phyloP scores from a whole-genome alignment of 1,140 invertebrate species.

The Akabosia matsudoensis region DNA sequence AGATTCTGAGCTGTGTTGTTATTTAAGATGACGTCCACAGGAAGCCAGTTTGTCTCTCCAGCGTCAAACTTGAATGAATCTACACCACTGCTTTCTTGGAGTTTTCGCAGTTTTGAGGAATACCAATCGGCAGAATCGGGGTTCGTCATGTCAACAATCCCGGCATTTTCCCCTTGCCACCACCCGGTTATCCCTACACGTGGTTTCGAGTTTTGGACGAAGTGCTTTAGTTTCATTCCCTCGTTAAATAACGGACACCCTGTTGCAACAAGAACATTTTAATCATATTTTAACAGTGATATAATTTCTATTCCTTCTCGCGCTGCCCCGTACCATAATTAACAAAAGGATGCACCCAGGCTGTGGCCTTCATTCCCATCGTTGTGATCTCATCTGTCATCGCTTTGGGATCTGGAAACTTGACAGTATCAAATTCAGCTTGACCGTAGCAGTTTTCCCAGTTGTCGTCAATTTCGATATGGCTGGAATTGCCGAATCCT shows the following conservation, averaged over 20 bases:
- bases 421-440: slow-evolving; percentile 52
- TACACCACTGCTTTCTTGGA: slow-evolving; percentile 65
- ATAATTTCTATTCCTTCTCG: too few relatives aligned
- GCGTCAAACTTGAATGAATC: slow-evolving; percentile 92
- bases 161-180: slow-evolving; percentile 76
- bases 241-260: neutral
- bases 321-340: slow-evolving; percentile 55
- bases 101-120: slow-evolving; percentile 57
- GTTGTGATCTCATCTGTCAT: slow-evolving; percentile 58
- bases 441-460: slow-evolving; percentile 57
- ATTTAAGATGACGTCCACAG: slow-evolving; percentile 57
- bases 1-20: slow-evolving; percentile 52
- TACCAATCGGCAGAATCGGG: slow-evolving; percentile 71
- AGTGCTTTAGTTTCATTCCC: slow-evolving; percentile 45
- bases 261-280: too few relatives aligned
- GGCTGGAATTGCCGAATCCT: slow-evolving; percentile 59
- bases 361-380: slow-evolving; percentile 67
- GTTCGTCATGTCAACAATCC: slow-evolving; percentile 75
- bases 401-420: slow-evolving; percentile 53
- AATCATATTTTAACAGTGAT: too few relatives aligned
- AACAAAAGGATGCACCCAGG: slow-evolving; percentile 89
- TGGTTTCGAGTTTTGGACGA: slow-evolving; percentile 51
- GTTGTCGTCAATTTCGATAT: slow-evolving; percentile 57
- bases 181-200: slow-evolving; percentile 63
- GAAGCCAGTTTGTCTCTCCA: slow-evolving; percentile 65